phyloP scores from a whole-genome alignment of 2,113 vertebrate genomes.

The Athene noctua region DNA sequence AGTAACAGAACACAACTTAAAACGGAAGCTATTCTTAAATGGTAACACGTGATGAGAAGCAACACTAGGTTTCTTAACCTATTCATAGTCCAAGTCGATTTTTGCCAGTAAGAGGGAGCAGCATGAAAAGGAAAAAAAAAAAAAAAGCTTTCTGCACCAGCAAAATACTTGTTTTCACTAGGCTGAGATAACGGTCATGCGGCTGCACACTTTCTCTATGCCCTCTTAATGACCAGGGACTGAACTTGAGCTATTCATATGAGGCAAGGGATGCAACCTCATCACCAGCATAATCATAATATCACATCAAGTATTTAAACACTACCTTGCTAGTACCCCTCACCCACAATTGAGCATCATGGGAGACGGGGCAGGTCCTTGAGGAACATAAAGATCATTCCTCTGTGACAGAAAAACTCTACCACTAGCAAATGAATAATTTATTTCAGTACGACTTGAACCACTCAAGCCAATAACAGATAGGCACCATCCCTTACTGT shows the following conservation, averaged over 20 bases:
- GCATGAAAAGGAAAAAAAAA: neutral
- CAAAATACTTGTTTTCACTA: neutral
- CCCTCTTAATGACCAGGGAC: neutral
- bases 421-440: neutral
- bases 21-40: neutral
- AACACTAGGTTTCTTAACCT: neutral
- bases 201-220: neutral
- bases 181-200: neutral
- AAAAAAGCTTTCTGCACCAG: neutral
- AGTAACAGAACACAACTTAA: neutral
- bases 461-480: neutral
- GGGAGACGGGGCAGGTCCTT: neutral
- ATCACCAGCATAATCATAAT: neutral
- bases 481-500: neutral
- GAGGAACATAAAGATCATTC: neutral
- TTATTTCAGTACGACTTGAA: neutral
- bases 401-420: neutral
- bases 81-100: neutral
- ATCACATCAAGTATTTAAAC: neutral
- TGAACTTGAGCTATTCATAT: neutral
- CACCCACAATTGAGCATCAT: neutral
- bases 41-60: neutral
- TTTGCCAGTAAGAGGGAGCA: neutral
- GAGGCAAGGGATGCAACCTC: neutral
- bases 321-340: neutral